These are phyloP conservation scores for Sinosuthora webbiana DNA, from an alignment of 2,113 vertebrate species.

Conservation along the genomic window DNA sequence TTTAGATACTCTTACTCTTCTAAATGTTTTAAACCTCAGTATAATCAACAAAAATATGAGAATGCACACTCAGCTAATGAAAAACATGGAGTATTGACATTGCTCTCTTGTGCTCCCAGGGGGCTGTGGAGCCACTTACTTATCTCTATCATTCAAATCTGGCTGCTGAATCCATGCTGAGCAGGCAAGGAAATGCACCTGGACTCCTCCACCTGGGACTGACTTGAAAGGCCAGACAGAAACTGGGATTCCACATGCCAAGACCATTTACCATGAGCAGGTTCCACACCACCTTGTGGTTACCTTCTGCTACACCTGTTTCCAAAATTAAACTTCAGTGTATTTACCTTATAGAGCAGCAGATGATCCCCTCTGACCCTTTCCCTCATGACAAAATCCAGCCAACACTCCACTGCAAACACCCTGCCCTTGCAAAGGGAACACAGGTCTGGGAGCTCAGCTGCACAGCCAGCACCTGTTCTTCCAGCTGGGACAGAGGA, in stretches of 20 bases:
- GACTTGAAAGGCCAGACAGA: background rate
- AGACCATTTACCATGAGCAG: background rate
- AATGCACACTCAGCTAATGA: rapidly evolving
- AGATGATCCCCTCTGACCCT: background rate
- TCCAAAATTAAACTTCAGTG: background rate
- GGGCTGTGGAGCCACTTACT: background rate
- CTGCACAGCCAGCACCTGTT: background rate
- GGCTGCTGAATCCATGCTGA: background rate
- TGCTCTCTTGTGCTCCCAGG: background rate
- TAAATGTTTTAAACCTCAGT: background rate
- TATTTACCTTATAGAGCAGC: background rate
- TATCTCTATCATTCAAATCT: background rate
- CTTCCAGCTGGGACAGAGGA: background rate
- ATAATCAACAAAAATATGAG: background rate
- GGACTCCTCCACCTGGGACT: background rate
- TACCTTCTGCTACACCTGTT: background rate
- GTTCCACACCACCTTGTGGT: background rate
- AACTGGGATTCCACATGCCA: background rate
- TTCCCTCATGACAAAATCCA: background rate
- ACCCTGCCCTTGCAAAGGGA: background rate
- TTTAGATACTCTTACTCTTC: background rate
- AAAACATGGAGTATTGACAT: background rate
- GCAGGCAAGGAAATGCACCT: background rate
- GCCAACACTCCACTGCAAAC: background rate
- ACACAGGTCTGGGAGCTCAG: background rate